Evolutionary conservation across 2,113 vertebrate species (phyloP).

Genomic region (Jaculus jaculus): DNA sequence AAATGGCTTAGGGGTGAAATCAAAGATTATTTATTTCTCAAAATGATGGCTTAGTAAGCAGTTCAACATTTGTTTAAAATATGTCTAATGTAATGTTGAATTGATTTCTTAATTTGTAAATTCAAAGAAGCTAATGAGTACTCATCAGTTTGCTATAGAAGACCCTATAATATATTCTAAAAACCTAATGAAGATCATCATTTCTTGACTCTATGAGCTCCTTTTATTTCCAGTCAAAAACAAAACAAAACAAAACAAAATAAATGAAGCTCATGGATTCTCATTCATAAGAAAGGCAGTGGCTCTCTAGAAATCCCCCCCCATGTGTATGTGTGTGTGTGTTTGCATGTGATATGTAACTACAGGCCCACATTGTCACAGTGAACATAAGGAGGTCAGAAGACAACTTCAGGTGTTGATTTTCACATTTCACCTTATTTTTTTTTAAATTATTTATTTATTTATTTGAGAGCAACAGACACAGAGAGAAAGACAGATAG

Average conservation of each 20-base stretch:
- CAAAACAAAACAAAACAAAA: too few species aligned
- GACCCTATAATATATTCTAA: conserved; percentile 9
- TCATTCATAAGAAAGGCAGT: too few species aligned
- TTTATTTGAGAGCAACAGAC: too few species aligned
- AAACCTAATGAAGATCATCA: conserved; percentile 23
- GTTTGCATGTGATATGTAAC: too few species aligned
- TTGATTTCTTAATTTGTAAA: conserved; percentile 70
- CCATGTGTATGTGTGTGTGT: too few species aligned
- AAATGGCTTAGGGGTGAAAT: conserved; percentile 31
- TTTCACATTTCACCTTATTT: too few species aligned
- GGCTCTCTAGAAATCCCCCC: too few species aligned
- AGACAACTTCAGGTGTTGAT: too few species aligned
- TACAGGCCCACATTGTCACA: too few species aligned
- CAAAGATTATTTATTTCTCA: conserved; percentile 49
- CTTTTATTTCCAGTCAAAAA: neutral
- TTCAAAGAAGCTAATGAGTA: conserved; percentile 43
- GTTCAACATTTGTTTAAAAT: conserved; percentile 55
- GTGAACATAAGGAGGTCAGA: too few species aligned
- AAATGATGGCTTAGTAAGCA: conserved; percentile 64
- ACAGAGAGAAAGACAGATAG: too few species aligned
- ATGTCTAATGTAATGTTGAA: conserved; percentile 59
- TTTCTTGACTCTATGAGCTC: conserved; percentile 14
- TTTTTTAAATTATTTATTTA: too few species aligned
- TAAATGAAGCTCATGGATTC: neutral
- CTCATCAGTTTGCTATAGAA: neutral